Conservation (phyloP, 2,797 vertebrate genomes). For the Anguilla marmorata region DNA sequence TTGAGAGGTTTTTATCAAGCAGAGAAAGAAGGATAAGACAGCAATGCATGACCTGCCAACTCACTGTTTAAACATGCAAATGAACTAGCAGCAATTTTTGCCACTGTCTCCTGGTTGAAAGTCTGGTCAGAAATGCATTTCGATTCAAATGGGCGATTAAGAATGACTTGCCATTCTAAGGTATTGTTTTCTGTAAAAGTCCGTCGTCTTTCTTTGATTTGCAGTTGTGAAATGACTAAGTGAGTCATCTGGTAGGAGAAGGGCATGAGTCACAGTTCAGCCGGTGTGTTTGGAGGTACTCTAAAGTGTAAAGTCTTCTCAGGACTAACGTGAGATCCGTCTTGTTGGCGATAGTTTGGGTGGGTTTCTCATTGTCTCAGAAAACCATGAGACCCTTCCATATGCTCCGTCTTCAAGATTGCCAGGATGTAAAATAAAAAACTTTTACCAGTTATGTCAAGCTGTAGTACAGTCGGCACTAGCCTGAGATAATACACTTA, state of each 20-base stretch:
- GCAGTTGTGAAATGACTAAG: not conserved
- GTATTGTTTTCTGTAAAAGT: not conserved
- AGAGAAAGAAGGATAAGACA: not conserved
- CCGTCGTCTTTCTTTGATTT: not conserved
- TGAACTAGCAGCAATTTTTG: not conserved
- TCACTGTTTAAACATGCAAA: not conserved
- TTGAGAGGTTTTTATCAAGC: not conserved
- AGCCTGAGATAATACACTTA: not conserved
- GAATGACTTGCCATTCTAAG: not conserved
- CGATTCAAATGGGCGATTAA: not conserved
- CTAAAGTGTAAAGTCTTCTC: not conserved
- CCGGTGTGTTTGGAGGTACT: not conserved
- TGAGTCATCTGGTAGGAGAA: not conserved
- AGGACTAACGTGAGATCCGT: not conserved
- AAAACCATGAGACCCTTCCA: not conserved
- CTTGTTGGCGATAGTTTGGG: not conserved
- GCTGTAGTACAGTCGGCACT: not conserved
- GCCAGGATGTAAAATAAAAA: not conserved
- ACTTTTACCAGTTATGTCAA: not conserved
- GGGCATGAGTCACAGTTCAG: not conserved
- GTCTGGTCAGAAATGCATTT: not conserved
- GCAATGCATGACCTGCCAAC: too few relatives aligned
- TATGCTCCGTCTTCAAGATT: not conserved
- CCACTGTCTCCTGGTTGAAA: not conserved
- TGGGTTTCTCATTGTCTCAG: not conserved